Conservation (phyloP, 2,888 invertebrate species). For the Cyrtodaria siliqua region DNA sequence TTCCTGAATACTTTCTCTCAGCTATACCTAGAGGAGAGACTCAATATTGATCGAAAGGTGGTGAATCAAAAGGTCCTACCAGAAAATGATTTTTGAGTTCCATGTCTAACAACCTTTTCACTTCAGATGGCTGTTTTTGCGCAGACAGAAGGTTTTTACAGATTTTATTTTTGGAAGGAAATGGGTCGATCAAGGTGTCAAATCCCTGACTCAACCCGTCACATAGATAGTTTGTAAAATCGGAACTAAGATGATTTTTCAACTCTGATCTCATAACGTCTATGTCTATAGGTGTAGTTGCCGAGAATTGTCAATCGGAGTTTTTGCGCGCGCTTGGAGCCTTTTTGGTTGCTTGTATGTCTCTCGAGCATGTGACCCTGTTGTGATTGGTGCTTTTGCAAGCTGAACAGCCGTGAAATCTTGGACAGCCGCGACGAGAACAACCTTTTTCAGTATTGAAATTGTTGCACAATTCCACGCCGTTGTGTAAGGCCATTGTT, state of each 20-base stretch:
- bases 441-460: no score
- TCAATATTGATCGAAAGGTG: slow-evolving; percentile 44
- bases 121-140: no score
- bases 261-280: slow-evolving; percentile 1
- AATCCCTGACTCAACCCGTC: slow-evolving; percentile 9
- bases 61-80: slow-evolving; percentile 34
- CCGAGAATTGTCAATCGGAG: no score
- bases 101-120: slow-evolving; percentile 24
- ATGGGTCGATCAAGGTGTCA: neutral
- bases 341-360: no score
- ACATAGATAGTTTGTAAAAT: neutral
- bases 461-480: no score
- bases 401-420: no score
- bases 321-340: no score
- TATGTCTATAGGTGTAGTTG: slow-evolving; percentile 6
- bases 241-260: neutral
- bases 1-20: slow-evolving; percentile 53
- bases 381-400: no score
- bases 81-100: slow-evolving; percentile 57
- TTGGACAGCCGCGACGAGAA: no score
- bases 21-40: slow-evolving; percentile 53
- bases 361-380: no score
- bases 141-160: slow-evolving; percentile 55
- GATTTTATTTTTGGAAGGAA: neutral
- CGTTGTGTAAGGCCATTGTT: no score